Conservation (phyloP, 2,113 vertebrate species). For the Cryptomyrus ogoouensis region DNA sequence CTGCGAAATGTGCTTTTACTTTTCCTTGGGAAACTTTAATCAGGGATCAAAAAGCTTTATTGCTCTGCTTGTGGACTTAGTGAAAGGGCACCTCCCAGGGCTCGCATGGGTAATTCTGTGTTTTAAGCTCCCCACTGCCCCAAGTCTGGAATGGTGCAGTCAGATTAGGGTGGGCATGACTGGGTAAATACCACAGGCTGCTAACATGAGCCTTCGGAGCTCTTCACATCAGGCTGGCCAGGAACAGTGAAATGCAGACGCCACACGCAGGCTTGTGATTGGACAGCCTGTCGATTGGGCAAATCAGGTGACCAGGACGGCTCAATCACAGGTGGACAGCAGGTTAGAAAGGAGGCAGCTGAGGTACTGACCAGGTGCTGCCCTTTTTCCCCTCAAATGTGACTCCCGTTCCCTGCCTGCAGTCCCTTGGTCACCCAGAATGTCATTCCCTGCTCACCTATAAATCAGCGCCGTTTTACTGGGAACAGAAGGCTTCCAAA, state of each 20-base stretch:
- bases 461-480: neutral
- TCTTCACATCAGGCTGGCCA: neutral
- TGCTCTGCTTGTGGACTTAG: neutral
- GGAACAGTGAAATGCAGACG: neutral
- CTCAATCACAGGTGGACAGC: neutral
- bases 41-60: neutral
- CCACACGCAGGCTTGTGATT: neutral
- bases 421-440: neutral
- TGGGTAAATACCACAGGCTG: neutral
- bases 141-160: neutral
- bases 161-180: neutral
- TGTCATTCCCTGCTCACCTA: neutral
- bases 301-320: neutral
- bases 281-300: neutral
- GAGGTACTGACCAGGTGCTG: neutral
- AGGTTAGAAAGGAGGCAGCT: neutral
- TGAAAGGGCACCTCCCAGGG: neutral
- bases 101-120: neutral
- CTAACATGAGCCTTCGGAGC: neutral
- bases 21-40: neutral
- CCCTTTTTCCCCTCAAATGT: neutral
- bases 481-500: neutral
- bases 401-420: neutral
- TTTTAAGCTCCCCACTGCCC: neutral
- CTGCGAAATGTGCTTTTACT: neutral